Evolutionary conservation across 1,140 invertebrate species (phyloP), one percentile per base, ranked within the genome.

Genomic region (Meloidogyne chitwoodi): DNA sequence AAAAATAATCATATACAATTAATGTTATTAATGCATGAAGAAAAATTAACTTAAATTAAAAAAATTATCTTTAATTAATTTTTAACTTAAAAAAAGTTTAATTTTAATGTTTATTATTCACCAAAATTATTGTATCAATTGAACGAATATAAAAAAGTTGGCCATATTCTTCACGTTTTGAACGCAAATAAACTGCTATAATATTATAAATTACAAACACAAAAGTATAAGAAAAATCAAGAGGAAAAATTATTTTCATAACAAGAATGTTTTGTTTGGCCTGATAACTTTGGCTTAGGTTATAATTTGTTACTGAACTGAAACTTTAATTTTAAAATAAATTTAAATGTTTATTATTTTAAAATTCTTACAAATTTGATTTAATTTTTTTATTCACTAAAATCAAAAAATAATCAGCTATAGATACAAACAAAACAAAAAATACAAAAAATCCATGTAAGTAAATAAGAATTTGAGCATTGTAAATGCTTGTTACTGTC

Each of bases 1-100:
- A n/a, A 10, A 72, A 72, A 72, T 72, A 72, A 14, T 72, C n/a
- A 27, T 72, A 72, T 5, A 72, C 70, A n/a, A 72, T 34, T 64
- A 73, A 34, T 24, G 70, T 73, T 34, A 73, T 27, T 24, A 73
- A 63, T 22, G 70, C 70, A 12, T 73, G 70, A 29, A 64, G 22
- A n/a, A 63, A 63, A 22, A 73, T 44, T 14, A 73, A 34, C 70
- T 61, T 56, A 44, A 70, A 34, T 24, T 12, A 73, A 19, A 27
- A 63, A 34, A 41, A 6, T 6, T n/a, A 6, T 5, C 5, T 56
- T n/a, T n/a, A n/a, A 56, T 11, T 11, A 5, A 14, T 44, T 44
- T 44, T 19, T 16, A 44, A 8, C 16, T 44, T 38, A 38, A 6
- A 38, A 8, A 38, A 38, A 38, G 34, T 38, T 38, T 38, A 38